These are phyloP conservation scores for Coreius guichenoti DNA, from an alignment of 2,797 vertebrate genomes.

Conservation along the genomic window DNA sequence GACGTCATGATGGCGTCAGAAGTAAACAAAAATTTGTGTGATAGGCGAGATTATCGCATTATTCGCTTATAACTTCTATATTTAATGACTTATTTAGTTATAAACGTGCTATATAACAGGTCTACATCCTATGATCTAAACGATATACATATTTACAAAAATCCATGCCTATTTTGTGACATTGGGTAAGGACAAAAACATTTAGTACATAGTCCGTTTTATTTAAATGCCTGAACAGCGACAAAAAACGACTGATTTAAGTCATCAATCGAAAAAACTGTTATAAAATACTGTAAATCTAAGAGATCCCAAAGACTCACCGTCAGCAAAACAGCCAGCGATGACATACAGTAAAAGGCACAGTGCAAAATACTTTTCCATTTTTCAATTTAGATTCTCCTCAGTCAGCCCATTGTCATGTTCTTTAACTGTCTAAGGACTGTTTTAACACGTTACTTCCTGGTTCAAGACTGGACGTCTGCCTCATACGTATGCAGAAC, in stretches of 20 bases:
- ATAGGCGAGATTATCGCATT: background rate
- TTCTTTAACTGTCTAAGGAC: background rate
- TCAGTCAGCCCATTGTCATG: conserved; percentile 36
- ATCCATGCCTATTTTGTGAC: background rate
- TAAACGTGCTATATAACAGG: background rate
- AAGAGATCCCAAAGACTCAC: conserved; percentile 25
- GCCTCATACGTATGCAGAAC: background rate
- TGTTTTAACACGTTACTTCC: conserved; percentile 22
- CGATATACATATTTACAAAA: background rate
- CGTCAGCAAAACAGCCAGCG: conserved; percentile 35
- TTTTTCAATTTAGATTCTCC: background rate
- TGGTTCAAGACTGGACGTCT: background rate
- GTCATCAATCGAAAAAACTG: background rate
- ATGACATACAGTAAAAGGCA: conserved; percentile 28
- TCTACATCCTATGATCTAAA: background rate
- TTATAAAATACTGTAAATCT: background rate
- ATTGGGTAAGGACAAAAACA: background rate
- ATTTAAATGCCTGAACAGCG: background rate
- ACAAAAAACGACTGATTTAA: background rate
- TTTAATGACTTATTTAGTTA: background rate
- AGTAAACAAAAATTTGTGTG: background rate
- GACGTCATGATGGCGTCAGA: conserved; percentile 5
- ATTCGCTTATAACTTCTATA: background rate
- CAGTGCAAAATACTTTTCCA: conserved; percentile 1
- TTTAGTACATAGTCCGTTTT: background rate